Evolutionary conservation across 2,888 invertebrate genomes (phyloP).

Genomic region (Itoplectis maculator): DNA sequence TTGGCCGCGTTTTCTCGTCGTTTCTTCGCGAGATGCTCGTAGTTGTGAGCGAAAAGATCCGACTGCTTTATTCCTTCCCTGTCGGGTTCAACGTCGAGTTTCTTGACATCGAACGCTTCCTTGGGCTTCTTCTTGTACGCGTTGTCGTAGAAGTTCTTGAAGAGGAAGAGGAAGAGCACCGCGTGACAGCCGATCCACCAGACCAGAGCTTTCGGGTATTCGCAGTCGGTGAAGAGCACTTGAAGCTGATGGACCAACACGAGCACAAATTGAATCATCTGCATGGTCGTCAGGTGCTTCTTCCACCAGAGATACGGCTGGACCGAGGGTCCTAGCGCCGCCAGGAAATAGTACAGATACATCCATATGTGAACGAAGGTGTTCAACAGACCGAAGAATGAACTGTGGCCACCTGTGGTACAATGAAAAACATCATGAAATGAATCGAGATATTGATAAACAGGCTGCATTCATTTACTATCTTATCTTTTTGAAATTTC

Average conservation of each 20-base stretch:
- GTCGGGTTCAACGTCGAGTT: conserved; percentile 34
- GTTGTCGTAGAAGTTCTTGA: conserved; percentile 95
- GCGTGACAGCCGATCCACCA: conserved; percentile 97
- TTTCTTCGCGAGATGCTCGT: conserved; percentile 17
- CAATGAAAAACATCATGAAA: conserved; percentile 7
- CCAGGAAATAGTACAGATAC: conserved; percentile 96
- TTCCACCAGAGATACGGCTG: conserved; percentile 98
- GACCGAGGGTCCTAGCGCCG: conserved; percentile 94
- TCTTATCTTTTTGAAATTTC: too few species aligned
- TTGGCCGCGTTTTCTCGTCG: conserved; percentile 27
- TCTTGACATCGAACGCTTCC: conserved; percentile 65
- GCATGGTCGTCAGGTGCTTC: conserved; percentile 95
- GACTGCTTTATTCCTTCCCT: conserved; percentile 49
- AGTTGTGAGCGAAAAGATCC: conserved; percentile 29
- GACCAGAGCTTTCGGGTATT: conserved; percentile 94
- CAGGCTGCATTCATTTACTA: too few species aligned
- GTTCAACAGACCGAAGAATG: conserved; percentile 97
- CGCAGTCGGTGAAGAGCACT: conserved; percentile 93
- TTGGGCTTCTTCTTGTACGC: conserved; percentile 86
- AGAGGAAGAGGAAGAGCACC: conserved; percentile 96
- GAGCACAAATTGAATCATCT: conserved; percentile 96
- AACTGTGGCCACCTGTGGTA: conserved; percentile 93
- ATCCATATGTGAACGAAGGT: conserved; percentile 98
- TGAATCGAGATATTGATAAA: conserved; percentile 17
- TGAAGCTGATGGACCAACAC: conserved; percentile 92